phyloP scores from a whole-genome alignment of 2,888 invertebrate genomes.

The Antitype chi region DNA sequence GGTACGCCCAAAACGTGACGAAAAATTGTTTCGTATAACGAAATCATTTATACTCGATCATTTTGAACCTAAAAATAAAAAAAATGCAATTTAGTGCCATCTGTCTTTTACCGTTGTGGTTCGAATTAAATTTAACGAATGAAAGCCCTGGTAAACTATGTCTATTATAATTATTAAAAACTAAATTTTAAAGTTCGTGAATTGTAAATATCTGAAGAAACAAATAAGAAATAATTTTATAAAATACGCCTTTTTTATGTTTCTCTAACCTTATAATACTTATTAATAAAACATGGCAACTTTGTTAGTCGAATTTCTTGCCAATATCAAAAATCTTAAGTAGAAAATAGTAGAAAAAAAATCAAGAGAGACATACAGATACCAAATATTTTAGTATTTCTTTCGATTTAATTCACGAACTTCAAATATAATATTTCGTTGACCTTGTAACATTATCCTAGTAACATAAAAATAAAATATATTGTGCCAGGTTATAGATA shows the following conservation, averaged over 20 bases:
- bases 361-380: slow-evolving; percentile 1
- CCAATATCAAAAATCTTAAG: slow-evolving; percentile 35
- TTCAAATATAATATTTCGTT: slow-evolving; percentile 56
- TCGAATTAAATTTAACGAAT: slow-evolving; percentile 52
- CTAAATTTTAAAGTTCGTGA: slow-evolving; percentile 51
- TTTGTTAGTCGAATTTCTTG: slow-evolving; percentile 23
- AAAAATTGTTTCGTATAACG: slow-evolving; percentile 12
- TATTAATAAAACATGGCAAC: slow-evolving; percentile 42
- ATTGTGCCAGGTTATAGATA: slow-evolving; percentile 54
- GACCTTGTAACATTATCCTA: slow-evolving; percentile 62
- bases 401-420: slow-evolving; percentile 53
- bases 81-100: slow-evolving; percentile 79
- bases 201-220: slow-evolving; percentile 37
- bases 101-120: slow-evolving; percentile 73
- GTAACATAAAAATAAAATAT: slow-evolving; percentile 54
- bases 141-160: slow-evolving; percentile 61
- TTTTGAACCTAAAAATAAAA: slow-evolving; percentile 59
- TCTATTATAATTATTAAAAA: slow-evolving; percentile 43
- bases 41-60: slow-evolving; percentile 36
- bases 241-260: slow-evolving; percentile 8
- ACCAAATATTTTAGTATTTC: slow-evolving; percentile 13
- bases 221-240: neutral
- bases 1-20: neutral
- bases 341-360: slow-evolving; percentile 17
- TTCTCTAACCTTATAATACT: slow-evolving; percentile 26